A percentile compares a stretch with the other conserved stretches of the same genome.
Conservation (phyloP, 2,888 invertebrate species). For the Mantis religiosa region DNA sequence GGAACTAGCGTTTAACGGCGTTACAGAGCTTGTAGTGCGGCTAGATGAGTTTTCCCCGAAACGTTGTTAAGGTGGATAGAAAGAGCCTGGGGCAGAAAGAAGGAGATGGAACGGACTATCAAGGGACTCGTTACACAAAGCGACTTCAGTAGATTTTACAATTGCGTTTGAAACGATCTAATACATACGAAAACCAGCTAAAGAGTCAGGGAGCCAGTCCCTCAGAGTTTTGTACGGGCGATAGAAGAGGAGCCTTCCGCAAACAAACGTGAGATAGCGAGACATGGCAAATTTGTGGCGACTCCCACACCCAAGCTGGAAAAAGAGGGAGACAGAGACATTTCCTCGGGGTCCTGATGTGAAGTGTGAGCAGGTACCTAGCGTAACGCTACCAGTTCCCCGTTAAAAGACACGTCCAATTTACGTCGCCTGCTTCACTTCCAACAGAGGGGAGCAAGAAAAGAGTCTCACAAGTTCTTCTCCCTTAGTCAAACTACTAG, state of each 20-base stretch:
- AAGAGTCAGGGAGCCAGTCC: not conserved
- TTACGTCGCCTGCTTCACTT: not conserved
- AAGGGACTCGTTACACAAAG: not conserved
- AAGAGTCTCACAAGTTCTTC: not conserved
- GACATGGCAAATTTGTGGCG: not conserved
- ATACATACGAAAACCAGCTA: not conserved
- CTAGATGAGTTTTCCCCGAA: not conserved
- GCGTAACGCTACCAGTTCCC: not conserved
- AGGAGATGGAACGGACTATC: not conserved
- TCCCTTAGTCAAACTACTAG: not conserved
- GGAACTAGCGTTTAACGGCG: not conserved
- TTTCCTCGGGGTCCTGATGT: not conserved
- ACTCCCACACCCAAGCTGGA: not conserved
- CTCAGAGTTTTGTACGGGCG: not conserved
- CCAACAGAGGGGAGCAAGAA: not conserved
- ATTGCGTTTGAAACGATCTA: not conserved
- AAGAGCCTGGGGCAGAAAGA: not conserved
- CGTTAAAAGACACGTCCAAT: constrained; percentile 6
- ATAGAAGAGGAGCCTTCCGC: not conserved
- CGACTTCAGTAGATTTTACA: constrained; percentile 3
- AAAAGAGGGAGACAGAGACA: not conserved
- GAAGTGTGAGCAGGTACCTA: not conserved
- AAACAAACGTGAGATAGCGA: not conserved
- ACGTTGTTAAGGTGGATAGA: not conserved
- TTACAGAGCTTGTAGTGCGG: not conserved